Evolutionary conservation across 2,797 vertebrate genomes (phyloP).

Genomic region (Mus caroli): DNA sequence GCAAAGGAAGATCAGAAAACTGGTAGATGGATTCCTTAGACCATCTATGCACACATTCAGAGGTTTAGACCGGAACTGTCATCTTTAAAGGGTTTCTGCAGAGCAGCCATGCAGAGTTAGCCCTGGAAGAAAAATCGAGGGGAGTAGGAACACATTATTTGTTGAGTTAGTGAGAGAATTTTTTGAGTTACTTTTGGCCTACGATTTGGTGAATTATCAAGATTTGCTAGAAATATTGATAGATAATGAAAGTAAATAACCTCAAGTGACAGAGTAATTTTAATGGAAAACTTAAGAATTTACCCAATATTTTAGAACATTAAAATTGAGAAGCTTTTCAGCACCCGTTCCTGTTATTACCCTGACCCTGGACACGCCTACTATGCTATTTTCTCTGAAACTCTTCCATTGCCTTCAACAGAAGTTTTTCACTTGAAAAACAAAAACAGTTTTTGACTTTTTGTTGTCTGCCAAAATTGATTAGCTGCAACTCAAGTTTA

Average conservation of each 20-base stretch:
- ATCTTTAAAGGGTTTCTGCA: conserved; percentile 51
- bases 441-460: conserved; percentile 80
- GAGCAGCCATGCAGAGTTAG: conserved; percentile 55
- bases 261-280: conserved; percentile 60
- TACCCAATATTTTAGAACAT: conserved; percentile 55
- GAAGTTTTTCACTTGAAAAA: conserved; percentile 77
- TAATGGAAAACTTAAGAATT: conserved; percentile 48
- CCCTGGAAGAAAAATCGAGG: conserved; percentile 64
- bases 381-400: conserved; percentile 66
- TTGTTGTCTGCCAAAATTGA: conserved; percentile 80
- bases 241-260: conserved; percentile 76
- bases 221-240: conserved; percentile 76
- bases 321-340: conserved; percentile 41
- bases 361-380: conserved; percentile 30
- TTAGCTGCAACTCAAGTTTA: conserved; percentile 77
- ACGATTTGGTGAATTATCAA: conserved; percentile 77
- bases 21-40: not conserved
- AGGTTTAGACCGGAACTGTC: conserved; percentile 48
- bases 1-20: conserved; percentile 1
- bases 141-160: conserved; percentile 66
- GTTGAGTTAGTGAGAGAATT: conserved; percentile 76
- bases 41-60: not conserved
- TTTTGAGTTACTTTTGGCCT: conserved; percentile 68
- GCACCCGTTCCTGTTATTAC: not conserved
- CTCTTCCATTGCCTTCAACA: conserved; percentile 72